Evolutionary conservation across 2,113 vertebrate genomes (phyloP).

Genomic region (Petaurus breviceps): DNA sequence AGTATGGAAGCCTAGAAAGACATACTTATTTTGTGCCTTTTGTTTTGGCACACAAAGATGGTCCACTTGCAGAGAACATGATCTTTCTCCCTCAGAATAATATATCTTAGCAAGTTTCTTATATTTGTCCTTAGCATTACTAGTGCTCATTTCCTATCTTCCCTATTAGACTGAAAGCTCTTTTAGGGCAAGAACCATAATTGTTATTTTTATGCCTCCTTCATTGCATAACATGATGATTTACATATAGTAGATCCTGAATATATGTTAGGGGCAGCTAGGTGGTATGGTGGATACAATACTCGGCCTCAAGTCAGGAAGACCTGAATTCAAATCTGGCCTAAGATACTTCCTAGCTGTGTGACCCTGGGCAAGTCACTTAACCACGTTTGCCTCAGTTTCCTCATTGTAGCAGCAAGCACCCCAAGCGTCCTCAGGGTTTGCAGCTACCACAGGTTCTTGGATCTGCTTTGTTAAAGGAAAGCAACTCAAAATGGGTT

Average conservation of each 20-base stretch:
- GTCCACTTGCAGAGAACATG: not conserved
- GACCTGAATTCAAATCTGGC: not conserved
- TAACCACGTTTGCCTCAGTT: not conserved
- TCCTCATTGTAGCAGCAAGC: too few relatives aligned
- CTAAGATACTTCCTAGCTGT: not conserved
- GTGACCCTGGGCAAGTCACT: not conserved
- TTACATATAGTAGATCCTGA: not conserved
- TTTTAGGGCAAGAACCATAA: not conserved
- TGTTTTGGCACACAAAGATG: not conserved
- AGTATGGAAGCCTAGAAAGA: not conserved
- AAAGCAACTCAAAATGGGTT: too few relatives aligned
- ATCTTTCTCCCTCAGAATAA: not conserved
- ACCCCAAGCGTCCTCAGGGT: too few relatives aligned
- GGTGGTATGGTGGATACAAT: not conserved
- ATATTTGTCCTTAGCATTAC: not conserved
- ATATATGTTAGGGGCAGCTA: not conserved
- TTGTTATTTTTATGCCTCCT: not conserved
- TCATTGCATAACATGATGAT: not conserved
- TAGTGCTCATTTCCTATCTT: not conserved
- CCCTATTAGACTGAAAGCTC: not conserved
- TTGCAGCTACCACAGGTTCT: too few relatives aligned
- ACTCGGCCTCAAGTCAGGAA: not conserved
- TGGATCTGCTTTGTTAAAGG: too few relatives aligned
- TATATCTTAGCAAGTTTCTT: not conserved
- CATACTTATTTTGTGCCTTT: not conserved